phyloP scores from a whole-genome alignment of 2,113 vertebrate species.

The Turnix velox region DNA sequence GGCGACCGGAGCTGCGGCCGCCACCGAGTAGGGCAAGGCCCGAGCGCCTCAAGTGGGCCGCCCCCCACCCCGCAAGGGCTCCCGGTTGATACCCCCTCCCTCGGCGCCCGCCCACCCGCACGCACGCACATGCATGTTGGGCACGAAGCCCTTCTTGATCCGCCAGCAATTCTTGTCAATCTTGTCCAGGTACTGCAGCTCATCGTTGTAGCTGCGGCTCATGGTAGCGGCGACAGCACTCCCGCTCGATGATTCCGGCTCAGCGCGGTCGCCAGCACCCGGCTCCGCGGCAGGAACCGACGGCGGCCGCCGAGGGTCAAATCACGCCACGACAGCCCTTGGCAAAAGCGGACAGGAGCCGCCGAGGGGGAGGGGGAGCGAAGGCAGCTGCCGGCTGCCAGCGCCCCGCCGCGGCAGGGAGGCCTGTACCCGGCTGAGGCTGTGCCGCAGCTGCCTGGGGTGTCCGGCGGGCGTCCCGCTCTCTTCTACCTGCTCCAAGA shows the following conservation, averaged over 20 bases:
- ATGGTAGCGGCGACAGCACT: constrained; percentile 61
- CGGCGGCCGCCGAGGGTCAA: background rate
- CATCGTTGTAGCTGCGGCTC: constrained; percentile 96
- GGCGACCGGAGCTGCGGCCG: background rate
- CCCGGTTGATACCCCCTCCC: background rate
- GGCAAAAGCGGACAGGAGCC: background rate
- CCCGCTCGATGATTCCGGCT: fast-evolving
- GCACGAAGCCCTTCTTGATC: constrained; percentile 95
- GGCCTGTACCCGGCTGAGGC: no score
- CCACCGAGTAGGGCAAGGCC: background rate
- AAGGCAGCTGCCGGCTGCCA: no score
- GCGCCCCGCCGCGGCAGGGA: background rate
- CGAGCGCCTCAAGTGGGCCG: no score
- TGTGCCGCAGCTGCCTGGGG: no score
- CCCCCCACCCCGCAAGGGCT: background rate
- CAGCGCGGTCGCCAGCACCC: background rate
- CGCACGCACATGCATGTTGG: constrained; percentile 90
- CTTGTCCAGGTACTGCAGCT: constrained; percentile 93
- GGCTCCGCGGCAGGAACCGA: background rate
- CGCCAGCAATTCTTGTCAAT: constrained; percentile 87
- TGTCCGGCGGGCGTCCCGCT: background rate
- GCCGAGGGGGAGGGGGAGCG: background rate
- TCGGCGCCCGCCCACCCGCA: background rate
- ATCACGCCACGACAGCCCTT: fast-evolving
- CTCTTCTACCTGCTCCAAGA: fast-evolving